Conservation (phyloP, 2,888 invertebrate species). For the Eledona agricola region DNA sequence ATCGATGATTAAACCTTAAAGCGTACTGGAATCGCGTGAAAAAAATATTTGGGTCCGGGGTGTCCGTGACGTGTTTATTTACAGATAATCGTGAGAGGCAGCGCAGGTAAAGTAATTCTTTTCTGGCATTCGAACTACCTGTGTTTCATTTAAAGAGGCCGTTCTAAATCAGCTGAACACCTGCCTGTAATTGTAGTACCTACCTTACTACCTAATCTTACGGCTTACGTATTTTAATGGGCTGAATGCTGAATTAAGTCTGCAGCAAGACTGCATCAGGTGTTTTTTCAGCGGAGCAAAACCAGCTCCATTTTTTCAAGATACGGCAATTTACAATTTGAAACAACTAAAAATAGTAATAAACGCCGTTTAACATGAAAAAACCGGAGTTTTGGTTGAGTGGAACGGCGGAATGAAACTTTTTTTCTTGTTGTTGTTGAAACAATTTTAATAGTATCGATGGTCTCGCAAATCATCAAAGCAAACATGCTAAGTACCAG, state of each 20-base stretch:
- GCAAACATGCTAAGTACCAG: constrained; percentile 6
- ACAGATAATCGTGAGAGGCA: constrained; percentile 28
- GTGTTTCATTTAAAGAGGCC: constrained; percentile 39
- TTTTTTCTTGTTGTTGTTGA: constrained; percentile 19
- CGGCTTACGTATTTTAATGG: constrained; percentile 36
- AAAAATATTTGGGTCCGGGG: constrained; percentile 24
- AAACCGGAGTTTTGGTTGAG: constrained; percentile 36
- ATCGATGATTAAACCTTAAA: background rate
- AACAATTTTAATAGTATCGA: constrained; percentile 22
- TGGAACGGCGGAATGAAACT: constrained; percentile 29
- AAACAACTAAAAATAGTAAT: constrained; percentile 36
- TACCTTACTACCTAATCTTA: constrained; percentile 39
- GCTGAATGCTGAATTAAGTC: constrained; percentile 34
- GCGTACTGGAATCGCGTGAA: background rate
- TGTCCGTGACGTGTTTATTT: constrained; percentile 28
- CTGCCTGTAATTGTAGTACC: constrained; percentile 41
- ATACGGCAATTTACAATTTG: constrained; percentile 37
- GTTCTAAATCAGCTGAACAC: constrained; percentile 38
- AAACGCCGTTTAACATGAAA: constrained; percentile 27
- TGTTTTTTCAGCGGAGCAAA: constrained; percentile 28
- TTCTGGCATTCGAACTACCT: constrained; percentile 37
- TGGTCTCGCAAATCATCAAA: constrained; percentile 15
- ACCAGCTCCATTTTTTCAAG: constrained; percentile 35
- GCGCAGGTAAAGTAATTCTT: constrained; percentile 33
- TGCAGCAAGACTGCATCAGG: constrained; percentile 34